These are phyloP conservation scores for Nestor notabilis DNA, from an alignment of 2,113 vertebrate species.

Conservation along the genomic window DNA sequence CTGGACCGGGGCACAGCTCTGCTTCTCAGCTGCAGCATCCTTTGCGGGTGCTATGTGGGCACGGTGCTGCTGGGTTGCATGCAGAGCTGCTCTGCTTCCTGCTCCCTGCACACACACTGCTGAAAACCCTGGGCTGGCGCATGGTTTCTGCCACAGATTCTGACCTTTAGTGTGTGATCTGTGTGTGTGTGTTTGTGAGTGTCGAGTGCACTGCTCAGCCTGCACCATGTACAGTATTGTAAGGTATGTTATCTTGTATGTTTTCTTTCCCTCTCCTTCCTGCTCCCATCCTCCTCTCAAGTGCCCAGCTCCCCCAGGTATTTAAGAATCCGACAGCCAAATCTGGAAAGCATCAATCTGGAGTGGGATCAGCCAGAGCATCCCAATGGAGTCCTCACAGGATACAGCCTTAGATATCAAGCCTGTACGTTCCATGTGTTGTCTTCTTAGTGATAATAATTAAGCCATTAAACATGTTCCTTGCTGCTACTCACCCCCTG, in stretches of 20 bases:
- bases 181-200: accelerated
- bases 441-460: neutral
- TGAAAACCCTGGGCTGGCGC: neutral
- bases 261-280: constrained; percentile 36
- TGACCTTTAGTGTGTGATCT: neutral
- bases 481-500: neutral
- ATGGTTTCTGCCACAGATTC: neutral
- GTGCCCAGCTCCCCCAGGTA: constrained; percentile 89
- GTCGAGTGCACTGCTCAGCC: neutral
- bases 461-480: neutral
- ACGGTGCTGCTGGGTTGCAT: neutral
- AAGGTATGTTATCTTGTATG: neutral
- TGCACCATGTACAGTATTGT: neutral
- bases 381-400: constrained; percentile 91
- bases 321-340: constrained; percentile 86
- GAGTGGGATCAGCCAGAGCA: constrained; percentile 93
- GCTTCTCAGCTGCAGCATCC: neutral
- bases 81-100: neutral
- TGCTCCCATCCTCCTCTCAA: constrained; percentile 70
- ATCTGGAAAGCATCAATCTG: constrained; percentile 82
- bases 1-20: neutral
- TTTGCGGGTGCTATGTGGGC: neutral
- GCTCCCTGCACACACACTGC: neutral
- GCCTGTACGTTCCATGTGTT: constrained; percentile 77
- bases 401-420: constrained; percentile 88